Conservation (phyloP, 30 jellyfish, hydroid and myxozoan genomes). For the Catostylus mosaicus region DNA sequence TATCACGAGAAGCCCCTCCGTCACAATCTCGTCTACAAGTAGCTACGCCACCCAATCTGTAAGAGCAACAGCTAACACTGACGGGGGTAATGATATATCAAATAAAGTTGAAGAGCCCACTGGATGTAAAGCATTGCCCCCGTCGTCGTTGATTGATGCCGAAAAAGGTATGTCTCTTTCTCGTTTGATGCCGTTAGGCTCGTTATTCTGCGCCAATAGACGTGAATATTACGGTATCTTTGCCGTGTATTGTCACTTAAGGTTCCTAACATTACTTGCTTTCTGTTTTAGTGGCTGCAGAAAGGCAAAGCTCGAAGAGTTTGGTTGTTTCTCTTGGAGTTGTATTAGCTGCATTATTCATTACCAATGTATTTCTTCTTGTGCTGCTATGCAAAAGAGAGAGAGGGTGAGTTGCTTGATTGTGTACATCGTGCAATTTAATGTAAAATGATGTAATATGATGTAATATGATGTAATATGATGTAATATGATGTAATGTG, state of each 20-base stretch:
- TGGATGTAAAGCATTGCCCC: constrained; percentile 16
- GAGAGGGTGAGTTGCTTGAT: constrained; percentile 34
- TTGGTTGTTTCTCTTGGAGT: constrained; percentile 64
- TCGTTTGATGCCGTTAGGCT: not conserved
- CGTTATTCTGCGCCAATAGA: not conserved
- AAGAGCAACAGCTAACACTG: not conserved
- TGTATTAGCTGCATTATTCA: constrained; percentile 51
- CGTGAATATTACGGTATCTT: too few species aligned
- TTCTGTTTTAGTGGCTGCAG: constrained; percentile 37
- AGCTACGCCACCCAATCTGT: not conserved
- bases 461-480: not conserved
- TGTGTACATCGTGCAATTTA: not conserved
- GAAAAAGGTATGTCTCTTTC: constrained; percentile 24
- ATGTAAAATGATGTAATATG: constrained; percentile 1
- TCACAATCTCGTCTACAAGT: not conserved
- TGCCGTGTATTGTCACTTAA: not conserved
- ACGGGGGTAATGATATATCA: not conserved
- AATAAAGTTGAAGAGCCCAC: constrained; percentile 37
- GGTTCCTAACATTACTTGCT: not conserved
- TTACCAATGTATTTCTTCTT: constrained; percentile 44
- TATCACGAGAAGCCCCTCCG: not conserved
- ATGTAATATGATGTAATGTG: constrained; percentile 1
- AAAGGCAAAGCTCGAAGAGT: constrained; percentile 48
- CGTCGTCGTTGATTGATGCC: constrained; percentile 29
- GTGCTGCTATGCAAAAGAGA: constrained; percentile 66